Percentiles rank a stretch among this genome's conserved stretches.
phyloP scores from a whole-genome alignment of 53 echinoderm and acorn worm species.

The Pentamera pediparva region DNA sequence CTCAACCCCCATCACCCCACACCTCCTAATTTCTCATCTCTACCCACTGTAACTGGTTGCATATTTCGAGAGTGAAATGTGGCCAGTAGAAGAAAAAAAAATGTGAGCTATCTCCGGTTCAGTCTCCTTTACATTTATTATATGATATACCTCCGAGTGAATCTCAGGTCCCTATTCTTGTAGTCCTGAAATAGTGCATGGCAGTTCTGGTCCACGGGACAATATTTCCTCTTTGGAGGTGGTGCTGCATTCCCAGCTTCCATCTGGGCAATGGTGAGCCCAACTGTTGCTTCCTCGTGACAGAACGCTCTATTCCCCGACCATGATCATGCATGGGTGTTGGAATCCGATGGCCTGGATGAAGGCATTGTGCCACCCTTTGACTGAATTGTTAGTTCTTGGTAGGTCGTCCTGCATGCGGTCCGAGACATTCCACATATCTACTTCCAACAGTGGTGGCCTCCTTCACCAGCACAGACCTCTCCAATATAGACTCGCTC shows the following conservation, averaged over 20 bases:
- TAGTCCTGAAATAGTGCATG: not conserved
- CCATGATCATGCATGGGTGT: not conserved
- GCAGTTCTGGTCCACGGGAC: not conserved
- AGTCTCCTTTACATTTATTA: too few species aligned
- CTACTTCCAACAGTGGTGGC: not conserved
- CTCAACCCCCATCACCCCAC: too few species aligned
- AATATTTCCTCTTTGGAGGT: conserved; percentile 1
- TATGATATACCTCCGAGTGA: not conserved
- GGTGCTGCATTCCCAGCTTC: not conserved
- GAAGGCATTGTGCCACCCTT: conserved; percentile 9
- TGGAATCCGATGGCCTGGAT: not conserved
- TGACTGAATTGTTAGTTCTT: not conserved
- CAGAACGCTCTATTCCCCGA: not conserved
- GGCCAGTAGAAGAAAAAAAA: not conserved
- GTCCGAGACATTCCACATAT: not conserved
- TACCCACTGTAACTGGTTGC: too few species aligned
- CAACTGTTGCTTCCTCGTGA: not conserved
- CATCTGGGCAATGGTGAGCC: not conserved
- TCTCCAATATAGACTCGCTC: not conserved
- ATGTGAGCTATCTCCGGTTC: not conserved
- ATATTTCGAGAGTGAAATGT: conserved; percentile 8
- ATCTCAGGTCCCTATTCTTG: not conserved
- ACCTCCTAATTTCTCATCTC: too few species aligned
- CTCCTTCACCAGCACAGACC: not conserved
- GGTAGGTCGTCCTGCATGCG: conserved; percentile 3